These are phyloP conservation scores for Nasonia oneida DNA, from an alignment of 2,888 invertebrate genomes.

Conservation along the genomic window DNA sequence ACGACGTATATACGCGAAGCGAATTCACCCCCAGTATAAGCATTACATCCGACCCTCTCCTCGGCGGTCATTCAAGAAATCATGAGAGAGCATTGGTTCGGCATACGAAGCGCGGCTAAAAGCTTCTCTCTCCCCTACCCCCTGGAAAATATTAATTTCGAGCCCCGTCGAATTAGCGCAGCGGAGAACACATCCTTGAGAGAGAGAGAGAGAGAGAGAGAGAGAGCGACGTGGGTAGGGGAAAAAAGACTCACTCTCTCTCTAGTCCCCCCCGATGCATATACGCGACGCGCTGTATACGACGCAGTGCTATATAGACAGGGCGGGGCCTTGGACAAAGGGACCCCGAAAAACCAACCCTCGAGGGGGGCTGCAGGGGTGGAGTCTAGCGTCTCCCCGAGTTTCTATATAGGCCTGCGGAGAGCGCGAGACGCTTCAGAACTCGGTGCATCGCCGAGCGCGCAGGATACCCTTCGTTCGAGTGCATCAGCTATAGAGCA, in stretches of 20 bases:
- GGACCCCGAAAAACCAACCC: constrained; percentile 74
- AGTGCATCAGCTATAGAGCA: too few relatives aligned
- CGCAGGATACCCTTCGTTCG: not conserved
- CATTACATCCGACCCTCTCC: not conserved
- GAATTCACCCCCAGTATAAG: not conserved
- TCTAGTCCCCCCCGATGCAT: not conserved
- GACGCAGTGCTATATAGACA: constrained; percentile 43
- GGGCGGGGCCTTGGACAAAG: constrained; percentile 73
- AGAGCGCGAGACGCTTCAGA: constrained; percentile 2
- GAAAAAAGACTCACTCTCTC: not conserved
- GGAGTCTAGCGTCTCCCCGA: constrained; percentile 71
- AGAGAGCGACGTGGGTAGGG: constrained; percentile 22
- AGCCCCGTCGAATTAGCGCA: constrained; percentile 75
- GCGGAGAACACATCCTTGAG: constrained; percentile 67
- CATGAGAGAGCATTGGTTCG: constrained; percentile 3
- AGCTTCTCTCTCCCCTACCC: not conserved
- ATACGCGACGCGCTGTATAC: not conserved
- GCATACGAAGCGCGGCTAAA: constrained; percentile 6
- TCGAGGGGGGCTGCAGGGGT: constrained; percentile 69
- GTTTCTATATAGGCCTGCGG: constrained; percentile 46
- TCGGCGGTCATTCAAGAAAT: constrained; percentile 34
- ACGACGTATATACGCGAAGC: not conserved
- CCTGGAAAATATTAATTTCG: constrained; percentile 62
- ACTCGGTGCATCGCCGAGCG: constrained; percentile 32
- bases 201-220: not conserved